Evolutionary conservation across 2,113 vertebrate species (phyloP).

Genomic region (Delphinus delphis): DNA sequence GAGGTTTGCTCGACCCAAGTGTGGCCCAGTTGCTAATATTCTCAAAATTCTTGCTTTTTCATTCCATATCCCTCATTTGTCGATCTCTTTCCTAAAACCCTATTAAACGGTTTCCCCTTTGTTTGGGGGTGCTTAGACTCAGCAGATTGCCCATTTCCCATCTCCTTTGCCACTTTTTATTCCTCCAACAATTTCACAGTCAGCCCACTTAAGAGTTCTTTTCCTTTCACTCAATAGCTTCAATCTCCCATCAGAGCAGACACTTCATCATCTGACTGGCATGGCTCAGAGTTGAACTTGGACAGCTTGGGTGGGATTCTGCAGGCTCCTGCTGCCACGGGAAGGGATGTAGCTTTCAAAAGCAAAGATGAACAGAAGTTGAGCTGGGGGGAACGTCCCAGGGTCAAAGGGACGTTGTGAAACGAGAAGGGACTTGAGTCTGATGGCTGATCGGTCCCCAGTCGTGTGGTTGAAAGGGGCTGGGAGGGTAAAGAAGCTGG

Average conservation of each 20-base stretch:
- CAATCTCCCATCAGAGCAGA: neutral
- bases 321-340: neutral
- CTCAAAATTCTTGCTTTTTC: neutral
- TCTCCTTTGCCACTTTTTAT: neutral
- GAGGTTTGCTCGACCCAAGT: neutral
- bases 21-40: accelerated
- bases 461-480: accelerated
- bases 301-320: neutral
- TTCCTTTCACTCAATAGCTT: neutral
- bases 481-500: neutral
- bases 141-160: accelerated
- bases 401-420: neutral
- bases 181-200: neutral
- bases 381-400: neutral
- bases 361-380: constrained; percentile 40
- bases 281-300: neutral
- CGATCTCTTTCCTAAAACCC: neutral
- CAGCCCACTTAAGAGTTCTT: neutral
- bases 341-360: neutral
- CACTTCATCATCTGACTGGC: neutral
- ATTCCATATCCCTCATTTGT: accelerated
- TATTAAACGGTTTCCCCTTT: accelerated
- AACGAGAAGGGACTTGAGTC: neutral
- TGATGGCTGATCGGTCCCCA: neutral
- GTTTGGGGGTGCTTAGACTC: neutral